These are phyloP conservation scores for Tetheella fluctuosa DNA, from an alignment of 2,888 invertebrate species.

Conservation along the genomic window DNA sequence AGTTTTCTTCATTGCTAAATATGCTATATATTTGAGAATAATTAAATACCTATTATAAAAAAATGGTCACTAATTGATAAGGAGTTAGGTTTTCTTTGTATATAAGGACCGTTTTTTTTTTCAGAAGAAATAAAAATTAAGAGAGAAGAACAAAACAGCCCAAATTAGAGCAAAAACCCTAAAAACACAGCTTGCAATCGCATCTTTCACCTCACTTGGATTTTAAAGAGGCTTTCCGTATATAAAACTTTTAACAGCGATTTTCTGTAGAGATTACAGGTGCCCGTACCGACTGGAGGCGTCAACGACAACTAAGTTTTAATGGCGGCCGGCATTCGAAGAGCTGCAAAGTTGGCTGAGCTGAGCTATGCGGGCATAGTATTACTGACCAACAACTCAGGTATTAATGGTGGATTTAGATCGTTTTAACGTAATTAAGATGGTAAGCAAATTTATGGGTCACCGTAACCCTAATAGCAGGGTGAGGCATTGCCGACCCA, in stretches of 20 bases:
- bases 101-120: too few species aligned
- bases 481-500: background rate
- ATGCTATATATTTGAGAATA: too few species aligned
- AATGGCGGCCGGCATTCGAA: conserved; percentile 59
- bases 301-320: conserved; percentile 55
- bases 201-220: too few species aligned
- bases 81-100: too few species aligned
- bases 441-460: background rate
- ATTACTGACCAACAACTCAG: background rate
- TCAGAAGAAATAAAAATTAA: too few species aligned
- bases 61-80: too few species aligned
- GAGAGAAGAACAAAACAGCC: too few species aligned
- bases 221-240: conserved; percentile 15
- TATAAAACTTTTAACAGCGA: conserved; percentile 47
- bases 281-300: conserved; percentile 26
- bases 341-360: conserved; percentile 29
- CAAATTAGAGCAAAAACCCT: background rate
- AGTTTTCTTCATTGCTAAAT: too few species aligned
- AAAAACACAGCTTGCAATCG: background rate
- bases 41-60: too few species aligned
- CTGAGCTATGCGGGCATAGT: background rate
- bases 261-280: conserved; percentile 46
- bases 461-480: too few species aligned
- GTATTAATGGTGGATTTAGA: background rate
- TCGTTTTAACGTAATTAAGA: background rate